phyloP scores from a whole-genome alignment of 2,888 invertebrate genomes.

The Hydroisotoma schaefferi region DNA sequence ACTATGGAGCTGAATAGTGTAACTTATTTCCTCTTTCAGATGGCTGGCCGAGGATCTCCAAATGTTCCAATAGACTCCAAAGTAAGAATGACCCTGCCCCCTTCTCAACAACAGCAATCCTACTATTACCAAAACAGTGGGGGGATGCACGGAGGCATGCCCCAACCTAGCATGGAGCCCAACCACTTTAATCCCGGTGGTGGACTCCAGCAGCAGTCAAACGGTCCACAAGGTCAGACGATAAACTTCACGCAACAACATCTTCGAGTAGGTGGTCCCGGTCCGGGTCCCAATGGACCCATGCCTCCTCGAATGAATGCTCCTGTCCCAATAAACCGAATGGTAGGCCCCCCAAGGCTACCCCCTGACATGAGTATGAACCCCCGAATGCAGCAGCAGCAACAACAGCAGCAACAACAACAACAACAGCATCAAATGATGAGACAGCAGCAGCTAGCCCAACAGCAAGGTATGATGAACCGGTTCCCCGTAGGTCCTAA shows the following conservation, averaged over 20 bases:
- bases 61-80: conserved; percentile 19
- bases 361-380: conserved; percentile 7
- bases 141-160: conserved; percentile 18
- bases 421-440: conserved; percentile 15
- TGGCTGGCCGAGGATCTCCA: conserved; percentile 12
- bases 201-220: conserved; percentile 44
- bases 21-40: conserved; percentile 2
- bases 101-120: conserved; percentile 36
- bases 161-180: conserved; percentile 1
- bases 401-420: conserved; percentile 22
- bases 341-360: conserved; percentile 30
- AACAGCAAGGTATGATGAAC: conserved; percentile 28
- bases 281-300: conserved; percentile 5
- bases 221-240: conserved; percentile 40
- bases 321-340: conserved; percentile 30
- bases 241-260: conserved; percentile 49
- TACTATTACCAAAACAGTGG: conserved; percentile 10
- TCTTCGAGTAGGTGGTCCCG: conserved; percentile 36
- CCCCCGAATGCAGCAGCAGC: conserved; percentile 10
- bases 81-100: conserved; percentile 23
- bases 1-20: background rate
- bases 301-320: conserved; percentile 26
- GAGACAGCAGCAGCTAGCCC: conserved; percentile 19
- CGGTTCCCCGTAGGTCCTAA: conserved; percentile 32
- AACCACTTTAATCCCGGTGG: conserved; percentile 34